Evolutionary conservation across 64 coral and sea anemone species (phyloP), one percentile per base, ranked within the genome.

Genomic region (Acropora yongei): DNA sequence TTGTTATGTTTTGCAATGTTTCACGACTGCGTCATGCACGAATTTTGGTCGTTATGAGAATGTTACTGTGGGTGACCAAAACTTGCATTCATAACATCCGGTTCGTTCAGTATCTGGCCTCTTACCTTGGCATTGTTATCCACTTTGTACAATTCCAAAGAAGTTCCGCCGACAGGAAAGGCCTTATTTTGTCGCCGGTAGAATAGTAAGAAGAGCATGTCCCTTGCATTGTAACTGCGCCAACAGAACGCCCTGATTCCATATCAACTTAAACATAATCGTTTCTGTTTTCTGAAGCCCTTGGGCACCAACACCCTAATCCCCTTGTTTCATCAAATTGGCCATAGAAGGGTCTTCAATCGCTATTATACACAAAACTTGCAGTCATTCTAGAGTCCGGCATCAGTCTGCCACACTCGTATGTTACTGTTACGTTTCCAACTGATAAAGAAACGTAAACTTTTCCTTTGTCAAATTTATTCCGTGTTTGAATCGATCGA

Each of bases 261-360:
- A 93, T 47, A 73, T 93, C 91, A 80, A 93, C 90, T 58, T 90
- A 61, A 45, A 90, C n/a, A 50, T 80, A 80, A 20, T 80, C 88
- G 16, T 58, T 71, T 49, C 16, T 47, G 43, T 80, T 41, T 11
- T 10, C 1, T 39, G 4, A 41, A 45, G 0, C 72, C 18, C 43
- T 68, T 50, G 76, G 7, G 44, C 76, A 77, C 88, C 88, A 90
- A 0, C 8, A 45, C 41, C 46, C 20, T 3, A 20, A 0, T 58
- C 55, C 79, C 10, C 79, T 40, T 9, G 6, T 58, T 42, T 1
- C 79, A 60, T 81, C 11, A 49, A 81, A 40, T 41, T 55, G 79
- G 7, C 79, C 79, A 13, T 60, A 81, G 79, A 58, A 30, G 41
- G 79, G 79, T 10, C 42, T 30, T 30, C 14, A 57, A 43, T 42